These are phyloP conservation scores for Drosophila subquinaria DNA, from an alignment of 2,888 invertebrate genomes.

Conservation along the genomic window DNA sequence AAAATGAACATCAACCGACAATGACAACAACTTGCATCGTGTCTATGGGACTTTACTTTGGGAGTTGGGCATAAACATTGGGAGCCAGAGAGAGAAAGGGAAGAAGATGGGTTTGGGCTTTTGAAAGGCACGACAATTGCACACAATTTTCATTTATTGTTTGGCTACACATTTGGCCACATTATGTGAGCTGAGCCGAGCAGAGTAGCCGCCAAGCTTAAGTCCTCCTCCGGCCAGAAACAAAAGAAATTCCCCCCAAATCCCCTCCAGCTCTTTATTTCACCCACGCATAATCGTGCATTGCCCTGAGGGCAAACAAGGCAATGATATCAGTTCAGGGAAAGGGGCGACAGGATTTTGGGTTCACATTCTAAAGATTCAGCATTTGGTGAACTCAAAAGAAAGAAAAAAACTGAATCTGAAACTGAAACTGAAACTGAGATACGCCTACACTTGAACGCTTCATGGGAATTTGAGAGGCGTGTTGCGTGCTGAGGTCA, in stretches of 20 bases:
- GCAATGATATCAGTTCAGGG: conserved; percentile 10
- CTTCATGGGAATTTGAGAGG: conserved; percentile 19
- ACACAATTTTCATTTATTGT: conserved; percentile 81
- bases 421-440: background rate
- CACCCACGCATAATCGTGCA: conserved; percentile 34
- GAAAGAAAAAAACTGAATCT: background rate
- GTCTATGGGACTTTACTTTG: conserved; percentile 32
- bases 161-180: conserved; percentile 78
- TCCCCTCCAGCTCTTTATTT: conserved; percentile 2
- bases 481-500: conserved; percentile 56
- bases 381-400: conserved; percentile 27
- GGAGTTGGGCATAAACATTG: conserved; percentile 23
- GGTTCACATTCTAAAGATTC: conserved; percentile 56
- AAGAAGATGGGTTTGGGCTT: conserved; percentile 6
- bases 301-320: conserved; percentile 31
- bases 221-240: conserved; percentile 37
- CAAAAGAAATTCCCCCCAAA: conserved; percentile 48
- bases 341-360: conserved; percentile 7
- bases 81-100: background rate
- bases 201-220: conserved; percentile 16
- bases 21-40: conserved; percentile 44
- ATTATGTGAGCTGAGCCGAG: conserved; percentile 61
- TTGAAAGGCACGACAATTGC: conserved; percentile 72
- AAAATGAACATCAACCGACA: conserved; percentile 50
- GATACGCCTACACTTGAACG: conserved; percentile 47